Percentiles rank a stretch among this genome's conserved stretches.
phyloP scores from a whole-genome alignment of 2,113 vertebrate species.

The Oreochromis aureus region DNA sequence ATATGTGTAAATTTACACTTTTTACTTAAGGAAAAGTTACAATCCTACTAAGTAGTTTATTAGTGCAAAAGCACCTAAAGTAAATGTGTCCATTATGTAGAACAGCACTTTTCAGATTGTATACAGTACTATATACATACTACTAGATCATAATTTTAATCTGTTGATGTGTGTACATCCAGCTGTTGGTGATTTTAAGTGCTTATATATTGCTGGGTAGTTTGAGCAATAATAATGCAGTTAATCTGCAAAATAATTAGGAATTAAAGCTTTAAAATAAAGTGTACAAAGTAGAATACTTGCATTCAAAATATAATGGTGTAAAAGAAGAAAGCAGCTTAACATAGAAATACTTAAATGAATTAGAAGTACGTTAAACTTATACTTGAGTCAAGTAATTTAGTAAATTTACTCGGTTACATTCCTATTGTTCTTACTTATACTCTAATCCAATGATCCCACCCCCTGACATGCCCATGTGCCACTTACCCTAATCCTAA shows the following conservation, averaged over 20 bases:
- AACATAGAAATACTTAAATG: neutral
- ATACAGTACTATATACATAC: neutral
- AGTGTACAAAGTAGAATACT: neutral
- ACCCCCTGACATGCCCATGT: neutral
- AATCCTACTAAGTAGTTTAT: neutral
- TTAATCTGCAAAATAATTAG: neutral
- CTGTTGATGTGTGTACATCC: neutral
- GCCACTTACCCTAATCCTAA: neutral
- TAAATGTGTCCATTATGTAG: neutral
- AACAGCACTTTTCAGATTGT: rapidly evolving
- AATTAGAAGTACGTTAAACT: neutral
- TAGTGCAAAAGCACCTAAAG: neutral
- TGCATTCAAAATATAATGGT: neutral
- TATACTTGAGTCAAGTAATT: neutral
- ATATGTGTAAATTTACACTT: neutral
- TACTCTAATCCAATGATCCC: neutral
- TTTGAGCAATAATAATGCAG: neutral
- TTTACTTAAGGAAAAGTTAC: neutral
- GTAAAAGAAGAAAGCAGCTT: neutral
- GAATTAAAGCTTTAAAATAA: neutral
- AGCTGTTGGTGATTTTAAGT: neutral
- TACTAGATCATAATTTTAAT: neutral
- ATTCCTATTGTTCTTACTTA: neutral
- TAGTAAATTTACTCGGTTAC: neutral
- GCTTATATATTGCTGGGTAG: neutral